phyloP scores from a whole-genome alignment of 2,888 invertebrate genomes.

The Acronicta psi region DNA sequence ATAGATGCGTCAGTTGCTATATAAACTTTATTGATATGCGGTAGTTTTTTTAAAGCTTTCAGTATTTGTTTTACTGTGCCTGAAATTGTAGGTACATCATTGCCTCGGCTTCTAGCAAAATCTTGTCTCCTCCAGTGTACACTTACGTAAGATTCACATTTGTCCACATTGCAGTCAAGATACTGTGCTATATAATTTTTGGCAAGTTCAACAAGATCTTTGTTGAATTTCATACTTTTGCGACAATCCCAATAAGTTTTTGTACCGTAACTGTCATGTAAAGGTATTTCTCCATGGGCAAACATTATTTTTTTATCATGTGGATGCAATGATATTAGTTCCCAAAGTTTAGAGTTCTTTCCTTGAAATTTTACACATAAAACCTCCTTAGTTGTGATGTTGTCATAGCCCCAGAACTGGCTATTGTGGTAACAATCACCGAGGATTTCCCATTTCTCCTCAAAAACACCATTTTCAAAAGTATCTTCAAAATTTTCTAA shows the following conservation, averaged over 20 bases:
- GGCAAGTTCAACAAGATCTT: constrained; percentile 91
- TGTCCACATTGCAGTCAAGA: constrained; percentile 67
- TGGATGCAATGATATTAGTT: constrained; percentile 86
- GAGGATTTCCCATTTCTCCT: constrained; percentile 93
- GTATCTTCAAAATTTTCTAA: constrained; percentile 96
- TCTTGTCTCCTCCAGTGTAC: constrained; percentile 97
- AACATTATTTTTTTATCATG: constrained; percentile 90
- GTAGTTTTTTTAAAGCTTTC: constrained; percentile 86
- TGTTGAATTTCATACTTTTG: constrained; percentile 97
- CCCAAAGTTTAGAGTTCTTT: constrained; percentile 90
- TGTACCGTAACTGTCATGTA: constrained; percentile 96
- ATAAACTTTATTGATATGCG: constrained; percentile 88
- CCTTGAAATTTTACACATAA: constrained; percentile 96
- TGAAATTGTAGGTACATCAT: constrained; percentile 93
- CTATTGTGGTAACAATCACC: constrained; percentile 72
- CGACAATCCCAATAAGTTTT: constrained; percentile 95
- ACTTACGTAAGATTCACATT: constrained; percentile 93
- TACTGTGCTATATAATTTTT: constrained; percentile 86
- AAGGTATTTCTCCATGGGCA: constrained; percentile 94
- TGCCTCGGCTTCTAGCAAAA: constrained; percentile 93
- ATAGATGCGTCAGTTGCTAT: constrained; percentile 95
- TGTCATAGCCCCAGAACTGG: constrained; percentile 92
- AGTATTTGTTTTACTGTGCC: constrained; percentile 93
- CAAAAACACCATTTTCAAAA: constrained; percentile 94
- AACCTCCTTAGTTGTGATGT: constrained; percentile 90